Base-by-base conservation (phyloP, 1,140 invertebrate species). In the Papilio xuthus region DNA sequence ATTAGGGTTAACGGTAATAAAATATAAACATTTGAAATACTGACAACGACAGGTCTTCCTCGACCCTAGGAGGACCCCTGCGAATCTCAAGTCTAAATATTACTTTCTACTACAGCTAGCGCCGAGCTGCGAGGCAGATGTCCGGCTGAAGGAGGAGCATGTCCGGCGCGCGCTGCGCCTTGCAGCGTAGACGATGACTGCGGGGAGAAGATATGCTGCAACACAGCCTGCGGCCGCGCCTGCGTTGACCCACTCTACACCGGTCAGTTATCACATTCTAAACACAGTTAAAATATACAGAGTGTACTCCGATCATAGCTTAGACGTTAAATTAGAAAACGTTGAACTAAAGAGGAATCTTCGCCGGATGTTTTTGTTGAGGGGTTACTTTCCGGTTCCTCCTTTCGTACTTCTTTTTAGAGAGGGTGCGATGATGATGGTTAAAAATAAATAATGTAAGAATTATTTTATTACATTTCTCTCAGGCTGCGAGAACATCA, bases 401-500 rank as follows among this genome's bases (percentile, higher is more conserved):
- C 15, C 44, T 47, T 47, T 13, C 13, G 0, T 18, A 47, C 15
- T 15, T 15, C 15, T 47, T 3, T 47, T 47, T 47, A 47, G 44
- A 47, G 4, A 47, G 12, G 13, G 44, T 47, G 2, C 15, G 0
- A 15, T 47, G 44, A 47, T 47, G 15, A 69, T 60, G 32, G 9
- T 42, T n/a, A 69, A 71, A 9, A 2, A 23, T 23, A 23, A 23
- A 10, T 3, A 12, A 60, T 23, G 8, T 60, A 60, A 63, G 12
- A 63, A 28, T 63, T 28, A 63, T 13, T 74, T 10, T 47, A 28
- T 78, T 26, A 77, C 56, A 7, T 37, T 2, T 72, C 77, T 67
- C 32, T 13, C 78, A 93, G 92, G 92, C 76, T 94, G 92, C 82
- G 92, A 94, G 76, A 93, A 93, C 70, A 79, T 94, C 77, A 91